Conservation (phyloP, 1,140 invertebrate genomes). For the Pseudomyrmex flavicornis region DNA sequence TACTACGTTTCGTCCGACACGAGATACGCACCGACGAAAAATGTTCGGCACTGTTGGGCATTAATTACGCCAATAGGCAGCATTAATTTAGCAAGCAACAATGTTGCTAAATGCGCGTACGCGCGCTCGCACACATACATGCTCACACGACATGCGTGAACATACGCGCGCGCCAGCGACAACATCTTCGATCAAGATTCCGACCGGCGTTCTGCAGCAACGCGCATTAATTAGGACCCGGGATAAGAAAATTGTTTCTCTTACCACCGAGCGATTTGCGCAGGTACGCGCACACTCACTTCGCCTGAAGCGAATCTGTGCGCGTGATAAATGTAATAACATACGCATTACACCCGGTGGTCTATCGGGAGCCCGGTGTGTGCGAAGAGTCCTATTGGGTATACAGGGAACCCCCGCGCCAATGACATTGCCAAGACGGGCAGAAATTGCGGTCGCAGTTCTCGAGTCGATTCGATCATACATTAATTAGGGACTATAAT, state of each 20-base stretch:
- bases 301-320: constrained; percentile 36
- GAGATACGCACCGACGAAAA: constrained; percentile 39
- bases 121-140: constrained; percentile 33
- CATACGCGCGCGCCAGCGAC: background rate
- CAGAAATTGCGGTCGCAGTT: background rate
- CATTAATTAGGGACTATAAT: constrained; percentile 39
- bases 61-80: constrained; percentile 55
- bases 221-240: constrained; percentile 53
- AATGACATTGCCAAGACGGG: constrained; percentile 22
- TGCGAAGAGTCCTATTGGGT: constrained; percentile 7
- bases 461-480: constrained; percentile 32
- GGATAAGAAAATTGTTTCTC: constrained; percentile 57
- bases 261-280: constrained; percentile 25
- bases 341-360: constrained; percentile 49
- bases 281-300: constrained; percentile 4
- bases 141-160: constrained; percentile 26
- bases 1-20: constrained; percentile 35
- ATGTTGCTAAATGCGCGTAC: constrained; percentile 46
- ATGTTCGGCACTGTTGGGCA: constrained; percentile 43
- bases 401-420: background rate
- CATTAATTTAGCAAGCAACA: constrained; percentile 57
- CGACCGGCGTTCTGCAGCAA: constrained; percentile 32
- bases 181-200: constrained; percentile 52
- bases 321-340: constrained; percentile 59
- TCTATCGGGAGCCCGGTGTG: constrained; percentile 22